Conservation (phyloP, 2,888 invertebrate species). For the Macrophya annulata region DNA sequence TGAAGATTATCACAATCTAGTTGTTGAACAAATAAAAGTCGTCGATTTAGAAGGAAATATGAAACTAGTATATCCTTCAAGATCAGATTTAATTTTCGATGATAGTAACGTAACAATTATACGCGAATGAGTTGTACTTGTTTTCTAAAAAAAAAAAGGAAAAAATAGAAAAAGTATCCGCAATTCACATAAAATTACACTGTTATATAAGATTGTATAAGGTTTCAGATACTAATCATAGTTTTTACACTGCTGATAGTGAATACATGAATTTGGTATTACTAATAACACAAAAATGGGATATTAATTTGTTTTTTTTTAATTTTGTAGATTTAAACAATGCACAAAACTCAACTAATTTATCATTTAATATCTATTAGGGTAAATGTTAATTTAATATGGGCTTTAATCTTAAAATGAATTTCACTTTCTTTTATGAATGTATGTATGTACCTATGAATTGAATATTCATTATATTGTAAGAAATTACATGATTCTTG, state of each 20-base stretch:
- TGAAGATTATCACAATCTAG: slow-evolving; percentile 74
- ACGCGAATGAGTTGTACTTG: slow-evolving; percentile 65
- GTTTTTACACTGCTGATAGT: slow-evolving; percentile 18
- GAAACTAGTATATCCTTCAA: slow-evolving; percentile 90
- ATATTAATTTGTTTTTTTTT: background rate
- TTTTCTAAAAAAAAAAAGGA: background rate
- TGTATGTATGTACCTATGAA: background rate
- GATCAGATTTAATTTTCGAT: slow-evolving; percentile 85
- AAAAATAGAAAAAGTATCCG: background rate
- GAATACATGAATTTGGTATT: slow-evolving; percentile 18
- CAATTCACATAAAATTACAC: background rate
- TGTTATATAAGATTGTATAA: background rate
- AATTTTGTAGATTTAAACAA: background rate
- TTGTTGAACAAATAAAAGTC: slow-evolving; percentile 87
- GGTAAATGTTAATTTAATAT: background rate
- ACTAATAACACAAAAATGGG: background rate
- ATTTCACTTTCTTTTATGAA: background rate
- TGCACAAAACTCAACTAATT: background rate
- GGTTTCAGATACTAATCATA: slow-evolving; percentile 21
- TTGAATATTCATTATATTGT: background rate
- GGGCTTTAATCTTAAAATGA: background rate
- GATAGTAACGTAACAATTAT: slow-evolving; percentile 71
- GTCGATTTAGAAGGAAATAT: slow-evolving; percentile 86
- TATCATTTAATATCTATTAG: background rate
- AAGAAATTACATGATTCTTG: background rate